phyloP scores from a whole-genome alignment of 2,888 invertebrate genomes.

The Colostygia pectinataria region DNA sequence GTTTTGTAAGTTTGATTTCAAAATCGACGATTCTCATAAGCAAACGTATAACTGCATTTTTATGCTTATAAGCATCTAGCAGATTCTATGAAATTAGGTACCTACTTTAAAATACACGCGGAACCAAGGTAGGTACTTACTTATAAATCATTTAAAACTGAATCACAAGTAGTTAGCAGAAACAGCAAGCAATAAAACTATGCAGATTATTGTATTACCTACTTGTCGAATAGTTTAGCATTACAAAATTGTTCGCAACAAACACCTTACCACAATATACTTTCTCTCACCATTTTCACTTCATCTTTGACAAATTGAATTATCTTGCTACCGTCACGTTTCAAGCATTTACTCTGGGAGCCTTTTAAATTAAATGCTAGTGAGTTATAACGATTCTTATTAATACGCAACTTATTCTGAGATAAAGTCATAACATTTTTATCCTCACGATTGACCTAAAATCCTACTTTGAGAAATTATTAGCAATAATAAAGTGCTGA shows the following conservation, averaged over 20 bases:
- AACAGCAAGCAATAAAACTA: not conserved
- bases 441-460: conserved; percentile 3
- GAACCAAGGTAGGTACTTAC: too few relatives aligned
- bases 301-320: conserved; percentile 17
- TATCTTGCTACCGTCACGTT: not conserved
- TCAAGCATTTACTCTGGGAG: not conserved
- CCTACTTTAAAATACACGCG: too few relatives aligned
- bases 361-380: not conserved
- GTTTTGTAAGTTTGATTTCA: too few relatives aligned
- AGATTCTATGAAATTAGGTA: too few relatives aligned
- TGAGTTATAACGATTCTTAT: not conserved
- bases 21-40: too few relatives aligned
- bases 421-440: not conserved
- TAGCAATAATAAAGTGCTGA: conserved; percentile 2
- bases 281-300: conserved; percentile 27
- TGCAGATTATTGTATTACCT: conserved; percentile 14
- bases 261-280: conserved; percentile 30
- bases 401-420: not conserved
- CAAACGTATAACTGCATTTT: too few relatives aligned
- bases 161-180: not conserved
- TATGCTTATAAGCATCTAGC: too few relatives aligned
- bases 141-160: too few relatives aligned
- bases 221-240: conserved; percentile 22
- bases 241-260: conserved; percentile 30
- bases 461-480: conserved; percentile 10